Conservation (phyloP, 2,113 vertebrate genomes). For the Dendrocopos noguchii region DNA sequence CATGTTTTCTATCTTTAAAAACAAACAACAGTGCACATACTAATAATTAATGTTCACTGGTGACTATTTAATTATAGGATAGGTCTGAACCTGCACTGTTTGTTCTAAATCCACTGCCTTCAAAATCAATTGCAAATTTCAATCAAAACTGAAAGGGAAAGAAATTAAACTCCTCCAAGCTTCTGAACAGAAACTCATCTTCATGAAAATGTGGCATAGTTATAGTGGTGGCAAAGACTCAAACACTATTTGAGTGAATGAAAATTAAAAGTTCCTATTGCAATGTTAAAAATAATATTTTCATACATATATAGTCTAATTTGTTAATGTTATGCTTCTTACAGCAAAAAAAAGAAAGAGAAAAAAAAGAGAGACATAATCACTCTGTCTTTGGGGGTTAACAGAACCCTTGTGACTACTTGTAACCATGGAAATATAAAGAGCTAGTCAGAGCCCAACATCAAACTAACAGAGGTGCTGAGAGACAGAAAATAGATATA, state of each 20-base stretch:
- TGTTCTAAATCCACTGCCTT: background rate
- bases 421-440: slow-evolving; percentile 65
- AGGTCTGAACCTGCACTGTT: background rate
- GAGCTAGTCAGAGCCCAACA: slow-evolving; percentile 30
- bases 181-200: background rate
- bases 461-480: slow-evolving; percentile 50
- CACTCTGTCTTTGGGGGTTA: slow-evolving; percentile 26
- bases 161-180: background rate
- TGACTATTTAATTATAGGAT: background rate
- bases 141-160: background rate
- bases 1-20: background rate
- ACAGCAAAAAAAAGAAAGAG: background rate
- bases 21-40: background rate
- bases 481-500: slow-evolving; percentile 61
- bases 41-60: background rate
- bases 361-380: background rate
- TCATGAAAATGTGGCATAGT: background rate
- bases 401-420: slow-evolving; percentile 34
- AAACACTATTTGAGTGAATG: background rate
- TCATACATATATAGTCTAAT: background rate
- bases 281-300: background rate
- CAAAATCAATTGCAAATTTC: background rate
- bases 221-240: background rate
- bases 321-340: background rate
- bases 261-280: background rate